Evolutionary conservation across 2,113 vertebrate species (phyloP), one percentile per base, ranked within the genome.

Genomic region (Conger conger): DNA sequence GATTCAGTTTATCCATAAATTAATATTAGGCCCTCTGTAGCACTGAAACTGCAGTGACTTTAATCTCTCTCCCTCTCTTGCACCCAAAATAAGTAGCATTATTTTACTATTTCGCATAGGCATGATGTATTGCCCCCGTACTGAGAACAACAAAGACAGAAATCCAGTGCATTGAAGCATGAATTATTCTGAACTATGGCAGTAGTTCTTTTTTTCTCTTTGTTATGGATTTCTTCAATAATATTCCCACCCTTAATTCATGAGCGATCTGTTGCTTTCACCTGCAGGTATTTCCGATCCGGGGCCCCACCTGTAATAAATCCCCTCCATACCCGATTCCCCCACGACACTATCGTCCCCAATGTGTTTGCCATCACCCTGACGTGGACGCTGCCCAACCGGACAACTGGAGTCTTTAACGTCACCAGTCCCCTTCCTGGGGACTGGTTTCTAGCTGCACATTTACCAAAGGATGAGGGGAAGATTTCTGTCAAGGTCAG

Each of bases 401-500:
- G 97, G 18, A 99, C 98, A 63, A 99, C 97, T 0, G 98, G 97
- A 68, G 97, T 98, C 30, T 99, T 99, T 93, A 99, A 99, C 5
- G 95, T 99, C 91, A 99, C 97, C 92, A 98, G 97, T 88, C 98
- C 98, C 0, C 96, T 99, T 86, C 98, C 98, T 0, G 98, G 98
- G 53, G 97, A 99, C 92, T 99, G 98, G 98, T 99, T 99, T 92
- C 93, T 99, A 88, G 98, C 98, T 36, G 98, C 98, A 68, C 98
- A 99, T 91, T 93, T 99, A 90, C 98, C 98, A 87, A 98, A 97
- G 92, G 97, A 99, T 83, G 96, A 98, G 57, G 98, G 98, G 80
- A 99, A 98, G 93, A 99, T 99, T 90, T 99, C 98, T 0, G 97
- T 99, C 91, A 99, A 99, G 97, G 98, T 99, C 92, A 93, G 87